Percentiles rank a stretch among this genome's conserved stretches.
These are phyloP conservation scores for Goniozus legneri DNA, from an alignment of 1,140 invertebrate species.

Conservation along the genomic window DNA sequence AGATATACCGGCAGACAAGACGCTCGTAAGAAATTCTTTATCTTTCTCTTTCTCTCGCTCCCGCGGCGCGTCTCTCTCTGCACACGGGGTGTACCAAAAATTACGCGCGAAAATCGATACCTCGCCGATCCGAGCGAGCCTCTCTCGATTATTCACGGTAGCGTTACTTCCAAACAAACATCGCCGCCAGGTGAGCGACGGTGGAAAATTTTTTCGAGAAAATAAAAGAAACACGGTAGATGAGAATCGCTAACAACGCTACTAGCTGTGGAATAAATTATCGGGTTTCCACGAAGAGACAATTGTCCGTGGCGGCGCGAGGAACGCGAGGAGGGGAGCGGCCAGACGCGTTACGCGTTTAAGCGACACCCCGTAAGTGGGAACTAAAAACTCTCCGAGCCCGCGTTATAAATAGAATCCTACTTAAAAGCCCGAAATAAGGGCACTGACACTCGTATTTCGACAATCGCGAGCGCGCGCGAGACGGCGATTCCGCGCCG, in stretches of 20 bases:
- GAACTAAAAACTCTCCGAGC: slow-evolving; percentile 35
- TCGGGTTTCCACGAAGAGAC: neutral
- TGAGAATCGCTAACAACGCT: neutral
- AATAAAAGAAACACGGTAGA: no score
- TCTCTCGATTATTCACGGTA: neutral
- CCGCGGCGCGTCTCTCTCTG: slow-evolving; percentile 2
- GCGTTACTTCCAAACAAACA: slow-evolving; percentile 5
- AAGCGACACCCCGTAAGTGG: slow-evolving; percentile 23
- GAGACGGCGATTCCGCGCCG: slow-evolving; percentile 1
- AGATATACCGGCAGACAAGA: slow-evolving; percentile 19
- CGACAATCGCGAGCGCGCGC: slow-evolving; percentile 20
- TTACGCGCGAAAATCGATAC: no score
- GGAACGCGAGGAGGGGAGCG: neutral
- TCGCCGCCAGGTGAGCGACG: no score
- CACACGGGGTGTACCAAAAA: slow-evolving; percentile 2
- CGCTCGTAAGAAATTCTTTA: slow-evolving; percentile 10
- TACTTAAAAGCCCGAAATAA: slow-evolving; percentile 46
- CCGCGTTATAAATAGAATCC: slow-evolving; percentile 37
- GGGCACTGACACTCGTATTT: slow-evolving; percentile 44
- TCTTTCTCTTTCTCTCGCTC: slow-evolving; percentile 14
- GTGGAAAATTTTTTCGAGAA: no score
- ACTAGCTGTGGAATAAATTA: neutral
- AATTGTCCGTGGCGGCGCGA: neutral
- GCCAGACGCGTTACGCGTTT: neutral
- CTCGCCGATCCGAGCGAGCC: neutral